A percentile compares a stretch with the other conserved stretches of the same genome.
Evolutionary conservation across 2,888 invertebrate genomes (phyloP).

Genomic region (Rhodophaea formosa): DNA sequence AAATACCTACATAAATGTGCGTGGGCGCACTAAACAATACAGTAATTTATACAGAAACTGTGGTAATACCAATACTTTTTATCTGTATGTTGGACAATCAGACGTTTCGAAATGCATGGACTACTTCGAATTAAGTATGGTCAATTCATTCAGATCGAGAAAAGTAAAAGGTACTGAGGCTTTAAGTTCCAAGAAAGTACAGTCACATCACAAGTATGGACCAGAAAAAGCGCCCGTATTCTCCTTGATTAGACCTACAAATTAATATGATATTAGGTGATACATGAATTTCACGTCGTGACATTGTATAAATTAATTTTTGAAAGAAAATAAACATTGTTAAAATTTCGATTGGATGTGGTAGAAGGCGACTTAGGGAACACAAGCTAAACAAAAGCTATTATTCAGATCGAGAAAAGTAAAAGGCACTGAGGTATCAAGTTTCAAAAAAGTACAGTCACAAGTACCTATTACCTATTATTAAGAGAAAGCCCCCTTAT

Average conservation of each 20-base stretch:
- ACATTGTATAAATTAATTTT: no score
- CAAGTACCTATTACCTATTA: no score
- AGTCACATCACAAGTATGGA: constrained; percentile 47
- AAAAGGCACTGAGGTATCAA: constrained; percentile 35
- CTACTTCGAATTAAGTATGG: constrained; percentile 32
- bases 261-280: no score
- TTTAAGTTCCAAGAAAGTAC: constrained; percentile 38
- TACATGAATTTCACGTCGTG: no score
- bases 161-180: constrained; percentile 38
- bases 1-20: constrained; percentile 42
- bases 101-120: constrained; percentile 45
- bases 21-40: constrained; percentile 48
- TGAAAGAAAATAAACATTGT: no score
- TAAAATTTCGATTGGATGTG: no score
- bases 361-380: no score
- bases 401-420: constrained; percentile 39
- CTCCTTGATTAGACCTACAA: no score
- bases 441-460: constrained; percentile 41
- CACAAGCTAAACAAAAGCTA: no score
- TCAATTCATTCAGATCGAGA: constrained; percentile 40
- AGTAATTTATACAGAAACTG: no score
- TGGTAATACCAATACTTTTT: constrained; percentile 45
- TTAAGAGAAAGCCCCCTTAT: no score
- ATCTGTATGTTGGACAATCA: constrained; percentile 36
- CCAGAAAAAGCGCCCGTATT: no score